Evolutionary conservation across 2,113 vertebrate species (phyloP).

Genomic region (Ploceus nigricollis): DNA sequence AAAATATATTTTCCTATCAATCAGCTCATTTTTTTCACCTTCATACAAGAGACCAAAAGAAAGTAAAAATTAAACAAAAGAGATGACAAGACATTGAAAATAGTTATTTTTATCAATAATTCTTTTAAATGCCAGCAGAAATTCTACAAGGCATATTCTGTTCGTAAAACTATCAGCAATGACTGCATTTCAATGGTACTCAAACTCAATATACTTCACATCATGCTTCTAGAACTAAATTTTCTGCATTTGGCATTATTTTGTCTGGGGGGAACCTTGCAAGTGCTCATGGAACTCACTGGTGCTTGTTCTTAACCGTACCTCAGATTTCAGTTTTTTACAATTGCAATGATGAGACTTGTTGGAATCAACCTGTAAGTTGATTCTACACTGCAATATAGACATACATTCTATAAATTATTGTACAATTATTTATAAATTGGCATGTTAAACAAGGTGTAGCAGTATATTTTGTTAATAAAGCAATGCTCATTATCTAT

Average conservation of each 20-base stretch:
- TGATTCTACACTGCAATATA: background rate
- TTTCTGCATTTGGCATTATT: conserved; percentile 39
- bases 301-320: background rate
- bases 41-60: background rate
- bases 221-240: background rate
- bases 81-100: background rate
- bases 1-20: background rate
- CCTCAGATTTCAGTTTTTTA: background rate
- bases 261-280: background rate
- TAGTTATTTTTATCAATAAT: background rate
- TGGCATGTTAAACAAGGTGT: background rate
- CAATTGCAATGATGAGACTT: background rate
- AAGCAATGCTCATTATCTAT: background rate
- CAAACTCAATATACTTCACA: background rate
- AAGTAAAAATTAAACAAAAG: background rate
- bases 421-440: too few species aligned
- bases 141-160: background rate
- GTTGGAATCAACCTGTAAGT: background rate
- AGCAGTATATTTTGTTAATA: background rate
- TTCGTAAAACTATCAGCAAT: background rate
- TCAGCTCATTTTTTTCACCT: background rate
- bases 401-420: background rate
- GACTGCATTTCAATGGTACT: background rate
- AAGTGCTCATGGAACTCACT: background rate
- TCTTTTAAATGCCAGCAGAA: background rate